Evolutionary conservation across 1,140 invertebrate genomes (phyloP).

Genomic region (Calosoma granatense): DNA sequence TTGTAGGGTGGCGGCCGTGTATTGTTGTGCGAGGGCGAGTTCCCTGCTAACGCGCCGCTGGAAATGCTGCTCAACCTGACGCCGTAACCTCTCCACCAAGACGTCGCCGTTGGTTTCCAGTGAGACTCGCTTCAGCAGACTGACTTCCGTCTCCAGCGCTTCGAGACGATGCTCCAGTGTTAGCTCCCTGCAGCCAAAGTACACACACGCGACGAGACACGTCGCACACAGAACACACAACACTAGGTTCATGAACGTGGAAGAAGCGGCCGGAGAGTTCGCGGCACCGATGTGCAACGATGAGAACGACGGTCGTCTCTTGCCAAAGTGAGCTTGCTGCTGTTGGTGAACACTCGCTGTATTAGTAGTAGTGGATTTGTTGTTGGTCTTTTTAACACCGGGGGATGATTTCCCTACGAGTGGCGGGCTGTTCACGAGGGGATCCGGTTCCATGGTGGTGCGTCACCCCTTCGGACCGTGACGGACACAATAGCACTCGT

Average conservation of each 20-base stretch:
- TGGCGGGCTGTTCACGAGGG: constrained; percentile 7
- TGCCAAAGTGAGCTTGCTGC: background rate
- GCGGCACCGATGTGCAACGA: background rate
- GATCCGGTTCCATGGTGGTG: constrained; percentile 21
- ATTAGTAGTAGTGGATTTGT: background rate
- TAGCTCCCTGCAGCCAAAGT: constrained; percentile 26
- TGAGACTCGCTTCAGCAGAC: constrained; percentile 20
- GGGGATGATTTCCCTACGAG: constrained; percentile 3
- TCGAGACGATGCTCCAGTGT: constrained; percentile 22
- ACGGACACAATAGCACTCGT: constrained; percentile 8
- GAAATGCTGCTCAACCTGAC: constrained; percentile 23
- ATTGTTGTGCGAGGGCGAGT: constrained; percentile 13
- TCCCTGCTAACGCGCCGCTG: constrained; percentile 25
- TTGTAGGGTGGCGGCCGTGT: background rate
- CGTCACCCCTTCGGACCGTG: constrained; percentile 17
- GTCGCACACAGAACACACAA: constrained; percentile 32
- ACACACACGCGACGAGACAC: constrained; percentile 30
- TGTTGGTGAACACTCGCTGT: too few species aligned
- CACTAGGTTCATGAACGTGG: constrained; percentile 22
- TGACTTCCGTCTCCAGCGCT: constrained; percentile 26
- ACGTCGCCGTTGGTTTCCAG: constrained; percentile 20
- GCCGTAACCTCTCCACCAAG: constrained; percentile 22
- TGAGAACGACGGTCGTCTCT: constrained; percentile 10
- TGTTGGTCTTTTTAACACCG: constrained; percentile 12
- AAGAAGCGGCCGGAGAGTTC: background rate